Conservation (phyloP, 2,113 vertebrate species). For the Rostratula benghalensis region DNA sequence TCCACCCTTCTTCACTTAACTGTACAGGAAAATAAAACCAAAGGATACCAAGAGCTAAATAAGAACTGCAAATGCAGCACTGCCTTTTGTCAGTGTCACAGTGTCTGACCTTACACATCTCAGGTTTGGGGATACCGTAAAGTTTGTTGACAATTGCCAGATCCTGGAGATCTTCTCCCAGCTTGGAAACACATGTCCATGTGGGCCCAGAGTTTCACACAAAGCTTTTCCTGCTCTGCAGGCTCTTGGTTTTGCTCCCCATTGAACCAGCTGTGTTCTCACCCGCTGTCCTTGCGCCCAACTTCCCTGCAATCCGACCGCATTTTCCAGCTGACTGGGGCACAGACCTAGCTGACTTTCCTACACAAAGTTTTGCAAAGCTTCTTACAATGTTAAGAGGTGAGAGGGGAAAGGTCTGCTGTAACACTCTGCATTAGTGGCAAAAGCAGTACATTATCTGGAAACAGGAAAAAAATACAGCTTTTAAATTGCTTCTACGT, state of each 20-base stretch:
- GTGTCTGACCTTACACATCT: background rate
- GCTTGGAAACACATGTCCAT: background rate
- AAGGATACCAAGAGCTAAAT: background rate
- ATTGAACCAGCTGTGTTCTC: background rate
- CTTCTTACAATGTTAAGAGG: background rate
- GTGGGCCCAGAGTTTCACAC: background rate
- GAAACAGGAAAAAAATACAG: background rate
- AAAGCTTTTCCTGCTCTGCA: conserved; percentile 4
- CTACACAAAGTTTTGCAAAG: background rate
- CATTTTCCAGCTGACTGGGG: background rate
- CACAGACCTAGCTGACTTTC: background rate
- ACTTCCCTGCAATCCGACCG: background rate
- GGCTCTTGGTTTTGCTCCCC: background rate
- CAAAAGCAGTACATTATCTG: background rate
- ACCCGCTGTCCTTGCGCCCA: background rate
- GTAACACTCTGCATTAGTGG: background rate
- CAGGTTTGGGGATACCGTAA: background rate
- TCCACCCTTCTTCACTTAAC: background rate
- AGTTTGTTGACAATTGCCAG: background rate
- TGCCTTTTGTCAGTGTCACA: background rate
- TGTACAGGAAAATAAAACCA: background rate
- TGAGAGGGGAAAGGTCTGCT: background rate
- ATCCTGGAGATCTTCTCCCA: background rate
- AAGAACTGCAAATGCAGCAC: background rate
- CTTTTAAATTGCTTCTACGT: background rate